Evolutionary conservation across 2,797 vertebrate species (phyloP), one percentile per base, ranked within the genome.

Genomic region (Zenarchopterus dispar): DNA sequence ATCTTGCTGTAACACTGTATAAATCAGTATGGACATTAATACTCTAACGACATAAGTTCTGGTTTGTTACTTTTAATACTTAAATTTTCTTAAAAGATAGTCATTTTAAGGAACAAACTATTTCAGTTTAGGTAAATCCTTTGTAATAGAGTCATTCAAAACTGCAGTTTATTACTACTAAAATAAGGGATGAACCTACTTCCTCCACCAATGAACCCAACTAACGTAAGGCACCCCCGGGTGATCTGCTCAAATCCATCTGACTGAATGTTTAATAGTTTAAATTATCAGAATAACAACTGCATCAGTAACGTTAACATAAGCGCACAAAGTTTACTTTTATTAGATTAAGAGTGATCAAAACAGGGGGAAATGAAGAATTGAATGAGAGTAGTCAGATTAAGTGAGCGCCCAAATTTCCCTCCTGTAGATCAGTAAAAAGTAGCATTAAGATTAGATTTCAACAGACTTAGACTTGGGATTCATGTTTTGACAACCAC

Each of bases 401-500:
- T 24, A 59, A 82, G 65, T 92, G 88, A 85, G 89, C 90, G 91
- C 89, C 90, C 73, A 88, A 93, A 84, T 93, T 93, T 94, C 93
- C 93, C 93, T 93, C 93, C 93, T 67, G 70, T 70, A 50, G 47
- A 66, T 65, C 54, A 66, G 59, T 7, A 19, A 18, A 36, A 28
- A 56, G 56, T 18, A 42, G 28, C 24, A 31, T 36, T 8, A 13
- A 31, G 11, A 43, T 7, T 0, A 13, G 1, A 3, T 64, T 67
- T 49, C 1, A 15, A 11, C 0, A 31, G 2, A 8, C 36, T 42
- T 19, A 36, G 46, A 33, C 17, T 7, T 0, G 19, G 1, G 9
- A 17, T 5, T 33, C 0, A 7, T 0, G 7, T 54, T 45, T 48
- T 19, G 19, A 48, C 18, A 0, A n/a, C 1, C 16, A 31, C 19